Evolutionary conservation across 2,113 vertebrate genomes (phyloP), one percentile per base, ranked within the genome.

Genomic region (Periophthalmodon schlosseri): DNA sequence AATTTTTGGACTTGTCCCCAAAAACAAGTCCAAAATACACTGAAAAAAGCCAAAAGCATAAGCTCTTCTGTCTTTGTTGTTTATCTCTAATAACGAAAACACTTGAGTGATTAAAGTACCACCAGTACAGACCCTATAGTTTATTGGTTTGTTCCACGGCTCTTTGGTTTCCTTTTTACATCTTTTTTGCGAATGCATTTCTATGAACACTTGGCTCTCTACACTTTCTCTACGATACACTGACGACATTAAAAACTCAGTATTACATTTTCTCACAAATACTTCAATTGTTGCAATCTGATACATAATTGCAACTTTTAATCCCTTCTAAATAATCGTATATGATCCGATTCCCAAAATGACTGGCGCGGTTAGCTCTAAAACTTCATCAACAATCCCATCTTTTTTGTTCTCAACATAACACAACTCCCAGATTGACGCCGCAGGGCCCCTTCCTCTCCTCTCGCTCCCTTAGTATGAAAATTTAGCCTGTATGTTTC

Each of bases 401-500:
- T 72, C 81, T 80, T 71, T 74, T 82, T 75, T 79, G 78, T 75
- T 78, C 73, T 84, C 78, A 76, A 72, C 81, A 68, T 73, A 72
- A 76, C 76, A 75, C 66, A 74, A 75, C 77, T 70, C 58, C 34
- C 73, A 70, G 61, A 56, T 81, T 44, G 71, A 36, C 7, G 50
- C 90, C 82, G 54, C 66, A 24, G 82, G 86, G 78, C 20, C 69
- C 80, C 77, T 82, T 86, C 84, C 84, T 84, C 76, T 88, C 69
- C 84, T 84, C 76, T 88, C 69, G 79, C 76, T 74, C 63, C 80
- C 77, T 85, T 84, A 85, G 84, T 86, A 92, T 90, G 89, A 89
- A 92, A 92, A 92, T 89, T 71, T 87, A 77, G 76, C 80, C 82
- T 91, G 82, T 87, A 82, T 91, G 79, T 92, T 86, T 85, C 82